Evolutionary conservation across 2,888 invertebrate species (phyloP).

Genomic region (Lycia hirtaria): DNA sequence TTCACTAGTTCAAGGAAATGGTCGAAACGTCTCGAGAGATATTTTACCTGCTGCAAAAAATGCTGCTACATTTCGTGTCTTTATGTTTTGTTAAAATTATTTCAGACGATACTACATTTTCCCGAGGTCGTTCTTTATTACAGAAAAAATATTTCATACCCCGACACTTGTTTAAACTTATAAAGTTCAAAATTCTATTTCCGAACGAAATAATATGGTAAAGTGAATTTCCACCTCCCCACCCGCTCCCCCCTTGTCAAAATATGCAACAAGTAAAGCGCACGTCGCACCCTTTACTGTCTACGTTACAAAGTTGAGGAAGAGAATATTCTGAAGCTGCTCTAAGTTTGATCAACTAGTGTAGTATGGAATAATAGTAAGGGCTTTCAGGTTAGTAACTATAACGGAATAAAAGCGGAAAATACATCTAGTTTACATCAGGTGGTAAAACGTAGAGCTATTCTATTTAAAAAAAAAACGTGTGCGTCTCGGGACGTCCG

Average conservation of each 20-base stretch:
- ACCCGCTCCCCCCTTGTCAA: neutral
- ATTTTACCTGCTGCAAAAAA: no score
- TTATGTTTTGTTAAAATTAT: no score
- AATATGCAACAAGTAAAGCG: constrained; percentile 36
- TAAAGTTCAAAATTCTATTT: constrained; percentile 6
- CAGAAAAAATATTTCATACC: neutral
- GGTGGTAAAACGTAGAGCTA: no score
- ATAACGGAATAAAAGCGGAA: no score
- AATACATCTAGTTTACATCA: no score
- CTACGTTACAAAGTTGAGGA: constrained; percentile 23
- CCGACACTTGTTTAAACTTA: neutral
- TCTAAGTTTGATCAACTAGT: constrained; percentile 35
- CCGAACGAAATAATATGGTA: neutral
- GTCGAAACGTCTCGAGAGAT: no score
- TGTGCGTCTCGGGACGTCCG: no score
- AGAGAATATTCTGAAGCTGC: constrained; percentile 27
- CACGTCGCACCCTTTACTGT: constrained; percentile 19
- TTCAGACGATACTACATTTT: no score
- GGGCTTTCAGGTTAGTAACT: neutral
- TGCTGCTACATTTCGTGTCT: no score
- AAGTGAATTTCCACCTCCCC: constrained; percentile 2
- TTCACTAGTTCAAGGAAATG: no score
- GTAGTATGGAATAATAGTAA: constrained; percentile 1
- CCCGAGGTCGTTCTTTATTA: no score
- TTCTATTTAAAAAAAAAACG: no score